Evolutionary conservation across 2,888 invertebrate species (phyloP), one percentile per base, ranked within the genome.

Genomic region (Pachliopta kotzebuea): DNA sequence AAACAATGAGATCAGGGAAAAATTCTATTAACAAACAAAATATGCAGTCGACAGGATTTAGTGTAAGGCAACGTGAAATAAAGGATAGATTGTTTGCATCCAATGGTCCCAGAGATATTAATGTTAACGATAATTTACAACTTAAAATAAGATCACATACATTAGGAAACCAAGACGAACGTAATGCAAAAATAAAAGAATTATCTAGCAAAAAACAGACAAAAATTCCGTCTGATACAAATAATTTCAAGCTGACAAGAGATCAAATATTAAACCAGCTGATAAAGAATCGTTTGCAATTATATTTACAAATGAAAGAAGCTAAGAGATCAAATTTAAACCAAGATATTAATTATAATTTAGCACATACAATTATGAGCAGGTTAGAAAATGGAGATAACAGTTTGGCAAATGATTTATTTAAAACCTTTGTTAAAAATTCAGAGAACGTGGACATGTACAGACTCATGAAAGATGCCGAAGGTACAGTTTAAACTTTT

Each of bases 241-340:
- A 76, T n/a, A 6, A 67, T 45, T 63, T 78, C n/a, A 83, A 77
- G 69, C 49, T 88, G 29, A 77, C 79, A 0, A 83, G 83, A 73
- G 78, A 84, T 60, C 79, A 84, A 73, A 77, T 89, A n/a, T 68
- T 88, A 11, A 83, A 78, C 66, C 87, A 87, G 63, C 67, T 90
- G 2, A 88, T 90, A 9, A 83, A 73, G 67, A 89, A 88, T 68
- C 81, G 87, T 26, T 73, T 88, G 54, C 67, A 74, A 50, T 62
- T 76, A 3, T 89, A 82, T 64, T 68, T 88, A 21, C 78, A 74
- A 67, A 68, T 76, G 1, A 86, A 84, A 74, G 80, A 85, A 66
- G 69, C 71, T 0, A 71, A 71, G 59, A 73, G 71, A 0, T 26
- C 49, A 11, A 72, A 81, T 69, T 58, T 72, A 0, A 71, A 64